Conservation (phyloP, 1,140 invertebrate species). For the Lerema accius region DNA sequence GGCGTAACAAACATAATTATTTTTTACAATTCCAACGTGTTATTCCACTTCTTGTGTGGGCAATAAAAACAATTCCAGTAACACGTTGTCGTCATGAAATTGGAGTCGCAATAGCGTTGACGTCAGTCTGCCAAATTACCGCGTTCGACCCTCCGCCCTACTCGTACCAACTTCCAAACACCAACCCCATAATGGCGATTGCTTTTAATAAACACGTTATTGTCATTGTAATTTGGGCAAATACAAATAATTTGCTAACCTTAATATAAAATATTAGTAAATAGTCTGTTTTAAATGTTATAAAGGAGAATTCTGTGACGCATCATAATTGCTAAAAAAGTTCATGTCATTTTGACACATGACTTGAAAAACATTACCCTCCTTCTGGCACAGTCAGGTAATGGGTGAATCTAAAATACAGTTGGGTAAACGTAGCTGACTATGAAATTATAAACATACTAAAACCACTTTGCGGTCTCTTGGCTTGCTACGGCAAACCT, state of each 20-base stretch:
- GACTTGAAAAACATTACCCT: too few relatives aligned
- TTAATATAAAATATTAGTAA: too few relatives aligned
- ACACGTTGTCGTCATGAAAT: conserved; percentile 47
- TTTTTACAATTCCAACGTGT: conserved; percentile 15
- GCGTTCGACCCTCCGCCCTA: conserved; percentile 16
- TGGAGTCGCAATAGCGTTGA: conserved; percentile 49
- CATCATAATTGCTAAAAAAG: too few relatives aligned
- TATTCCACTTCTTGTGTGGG: conserved; percentile 28
- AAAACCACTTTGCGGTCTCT: too few relatives aligned
- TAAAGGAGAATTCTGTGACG: too few relatives aligned
- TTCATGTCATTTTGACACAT: too few relatives aligned
- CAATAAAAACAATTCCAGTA: conserved; percentile 52
- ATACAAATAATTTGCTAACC: not conserved
- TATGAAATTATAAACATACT: too few relatives aligned
- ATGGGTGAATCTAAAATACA: too few relatives aligned
- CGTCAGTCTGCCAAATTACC: conserved; percentile 52
- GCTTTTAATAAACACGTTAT: conserved; percentile 28
- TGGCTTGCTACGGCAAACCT: too few relatives aligned
- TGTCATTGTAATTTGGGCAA: conserved; percentile 3
- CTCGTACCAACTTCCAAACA: conserved; percentile 25
- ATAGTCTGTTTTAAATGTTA: too few relatives aligned
- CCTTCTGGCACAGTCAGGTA: too few relatives aligned
- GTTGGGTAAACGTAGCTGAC: too few relatives aligned
- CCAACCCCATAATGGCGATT: conserved; percentile 9
- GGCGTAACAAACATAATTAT: not conserved